Evolutionary conservation across 2,113 vertebrate genomes (phyloP).

Genomic region (Aegithalos caudatus): DNA sequence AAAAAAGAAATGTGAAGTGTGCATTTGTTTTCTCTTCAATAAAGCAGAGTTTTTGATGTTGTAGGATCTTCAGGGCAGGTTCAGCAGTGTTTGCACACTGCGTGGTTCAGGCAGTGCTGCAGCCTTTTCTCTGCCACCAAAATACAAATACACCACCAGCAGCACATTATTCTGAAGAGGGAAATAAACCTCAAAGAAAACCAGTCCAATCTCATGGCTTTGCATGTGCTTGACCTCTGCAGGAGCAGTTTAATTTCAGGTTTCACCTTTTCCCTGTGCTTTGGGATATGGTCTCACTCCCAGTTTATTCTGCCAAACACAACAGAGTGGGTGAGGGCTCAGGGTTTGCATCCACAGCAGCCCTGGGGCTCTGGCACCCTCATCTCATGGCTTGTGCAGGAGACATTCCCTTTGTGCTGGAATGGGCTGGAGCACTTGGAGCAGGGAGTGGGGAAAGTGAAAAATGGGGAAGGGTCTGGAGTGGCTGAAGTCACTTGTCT

Average conservation of each 20-base stretch:
- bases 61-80: neutral
- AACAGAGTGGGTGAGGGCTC: neutral
- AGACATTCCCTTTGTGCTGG: neutral
- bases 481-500: neutral
- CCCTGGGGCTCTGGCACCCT: neutral
- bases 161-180: neutral
- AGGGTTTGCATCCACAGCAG: neutral
- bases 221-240: neutral
- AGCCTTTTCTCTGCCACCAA: neutral
- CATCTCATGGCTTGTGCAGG: fast-evolving
- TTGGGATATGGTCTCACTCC: fast-evolving
- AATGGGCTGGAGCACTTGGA: fast-evolving
- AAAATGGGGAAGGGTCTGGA: neutral
- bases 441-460: neutral
- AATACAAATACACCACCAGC: neutral
- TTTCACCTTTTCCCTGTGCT: neutral
- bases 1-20: neutral
- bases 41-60: neutral
- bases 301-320: fast-evolving
- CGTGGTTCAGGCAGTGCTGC: neutral
- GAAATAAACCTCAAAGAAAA: neutral
- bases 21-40: neutral
- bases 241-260: neutral
- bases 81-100: neutral
- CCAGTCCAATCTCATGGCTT: neutral